Base-by-base conservation (phyloP, 1,140 invertebrate species). In the Epicauta chinensis region DNA sequence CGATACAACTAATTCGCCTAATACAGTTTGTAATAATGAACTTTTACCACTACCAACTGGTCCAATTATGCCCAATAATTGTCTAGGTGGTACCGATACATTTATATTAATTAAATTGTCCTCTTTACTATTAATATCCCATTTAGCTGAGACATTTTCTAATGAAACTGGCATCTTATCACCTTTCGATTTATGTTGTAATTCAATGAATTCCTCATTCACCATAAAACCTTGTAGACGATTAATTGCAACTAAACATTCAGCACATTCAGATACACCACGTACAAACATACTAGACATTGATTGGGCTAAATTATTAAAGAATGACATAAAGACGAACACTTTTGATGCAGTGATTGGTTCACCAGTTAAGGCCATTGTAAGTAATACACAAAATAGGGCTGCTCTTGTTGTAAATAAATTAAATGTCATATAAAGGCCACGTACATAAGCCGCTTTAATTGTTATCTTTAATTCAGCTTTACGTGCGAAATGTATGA, bases 211-310 rank as follows among this genome's bases (percentile, higher is more conserved):
- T 53, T 81, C 78, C 0, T 79, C 77, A 42, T 71, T 73, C 30
- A 71, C 62, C 29, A 81, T 55, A 31, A 78, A 80, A 2, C 71
- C 63, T 52, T 81, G 73, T 0, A 86, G 61, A 47, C 82, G 67
- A 48, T 72, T 73, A 0, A 85, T 74, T 0, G 82, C 80, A 0
- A 84, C 81, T 30, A 78, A 63, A 3, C 75, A 72, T 57, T 83
- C 81, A 0, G 80, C 77, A 17, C 80, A 67, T 58, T 79, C 82
- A 0, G 81, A 78, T 34, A 86, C 77, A 5, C 81, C 84, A 10
- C 81, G 74, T 0, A 85, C 84, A 58, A 87, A 84, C 74, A 86
- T 81, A 13, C 82, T 73, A 0, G 81, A 79, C 75, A 88, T 78
- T 3, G 78, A 79, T n/a, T 80, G 73, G 0, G 82, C 73, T 0